A percentile compares a stretch with the other conserved stretches of the same genome.
Conservation (phyloP, 2,888 invertebrate genomes). For the Allygus modestus region DNA sequence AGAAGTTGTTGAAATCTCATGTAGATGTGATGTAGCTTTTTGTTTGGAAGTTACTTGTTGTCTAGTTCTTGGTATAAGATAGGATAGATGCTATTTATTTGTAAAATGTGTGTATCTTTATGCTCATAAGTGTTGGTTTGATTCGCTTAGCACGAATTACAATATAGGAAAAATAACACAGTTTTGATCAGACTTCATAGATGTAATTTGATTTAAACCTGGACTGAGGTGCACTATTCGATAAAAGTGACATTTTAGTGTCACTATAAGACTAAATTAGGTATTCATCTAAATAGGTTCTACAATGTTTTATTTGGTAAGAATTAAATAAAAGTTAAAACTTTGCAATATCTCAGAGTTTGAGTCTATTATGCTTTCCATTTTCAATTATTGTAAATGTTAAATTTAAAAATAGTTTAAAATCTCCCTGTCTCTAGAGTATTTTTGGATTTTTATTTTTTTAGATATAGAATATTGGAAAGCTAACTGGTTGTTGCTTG, state of each 20-base stretch:
- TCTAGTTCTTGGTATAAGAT: not conserved
- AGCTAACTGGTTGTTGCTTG: slow-evolving; percentile 14
- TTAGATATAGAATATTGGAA: not conserved
- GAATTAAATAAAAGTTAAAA: not conserved
- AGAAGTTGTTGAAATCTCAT: not conserved
- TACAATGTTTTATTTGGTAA: not conserved
- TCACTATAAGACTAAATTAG: not conserved
- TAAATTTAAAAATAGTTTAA: not conserved
- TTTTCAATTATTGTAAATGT: no score
- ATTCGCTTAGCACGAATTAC: not conserved
- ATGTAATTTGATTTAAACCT: not conserved
- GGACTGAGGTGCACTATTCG: not conserved
- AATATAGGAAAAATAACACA: not conserved
- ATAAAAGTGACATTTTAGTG: not conserved
- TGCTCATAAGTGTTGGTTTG: slow-evolving; percentile 8
- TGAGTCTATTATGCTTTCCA: no score
- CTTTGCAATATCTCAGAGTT: no score
- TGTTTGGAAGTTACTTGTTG: not conserved
- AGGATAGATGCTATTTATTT: not conserved
- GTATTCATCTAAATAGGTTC: not conserved
- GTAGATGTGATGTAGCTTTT: not conserved
- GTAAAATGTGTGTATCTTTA: not conserved
- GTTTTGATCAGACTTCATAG: not conserved
- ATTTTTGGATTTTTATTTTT: not conserved
- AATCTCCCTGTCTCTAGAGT: not conserved